phyloP scores from a whole-genome alignment of 1,140 invertebrate genomes.

The Papilio aristodemus region DNA sequence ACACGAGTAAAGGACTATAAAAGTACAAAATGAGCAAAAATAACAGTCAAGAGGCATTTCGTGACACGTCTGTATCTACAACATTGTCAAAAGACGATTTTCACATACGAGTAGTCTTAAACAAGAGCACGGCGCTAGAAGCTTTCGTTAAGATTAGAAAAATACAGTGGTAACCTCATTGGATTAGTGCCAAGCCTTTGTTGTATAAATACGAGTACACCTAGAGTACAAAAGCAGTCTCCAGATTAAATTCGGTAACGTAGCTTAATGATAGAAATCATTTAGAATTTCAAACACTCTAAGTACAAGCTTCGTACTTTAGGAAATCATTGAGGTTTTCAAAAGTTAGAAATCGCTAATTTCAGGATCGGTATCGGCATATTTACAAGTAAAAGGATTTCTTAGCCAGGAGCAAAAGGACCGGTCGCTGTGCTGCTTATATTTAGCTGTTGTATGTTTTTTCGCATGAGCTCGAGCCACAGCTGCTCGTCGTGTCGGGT shows the following conservation, averaged over 20 bases:
- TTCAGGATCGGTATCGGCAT: constrained; percentile 84
- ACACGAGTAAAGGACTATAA: constrained; percentile 60
- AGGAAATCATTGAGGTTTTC: constrained; percentile 39
- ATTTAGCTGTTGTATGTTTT: constrained; percentile 77
- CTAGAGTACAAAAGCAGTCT: constrained; percentile 80
- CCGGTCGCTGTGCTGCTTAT: constrained; percentile 81
- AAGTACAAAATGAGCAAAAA: constrained; percentile 75
- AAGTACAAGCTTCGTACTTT: constrained; percentile 44
- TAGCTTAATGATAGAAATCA: constrained; percentile 73
- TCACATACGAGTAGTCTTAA: constrained; percentile 37
- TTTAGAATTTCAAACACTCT: constrained; percentile 59
- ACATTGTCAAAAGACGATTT: constrained; percentile 39
- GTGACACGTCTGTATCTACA: constrained; percentile 58
- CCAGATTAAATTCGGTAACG: constrained; percentile 80
- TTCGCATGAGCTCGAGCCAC: constrained; percentile 82
- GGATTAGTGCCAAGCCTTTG: constrained; percentile 71
- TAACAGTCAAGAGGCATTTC: constrained; percentile 53
- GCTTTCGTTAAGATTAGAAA: constrained; percentile 70
- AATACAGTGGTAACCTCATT: constrained; percentile 74
- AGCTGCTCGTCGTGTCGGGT: constrained; percentile 85
- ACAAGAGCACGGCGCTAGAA: constrained; percentile 58
- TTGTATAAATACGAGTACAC: constrained; percentile 73
- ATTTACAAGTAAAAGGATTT: constrained; percentile 86
- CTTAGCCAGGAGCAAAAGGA: constrained; percentile 84
- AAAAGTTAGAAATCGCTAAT: constrained; percentile 82